phyloP scores from a whole-genome alignment of 2,113 vertebrate genomes.

The Ceyx cyanopectus region DNA sequence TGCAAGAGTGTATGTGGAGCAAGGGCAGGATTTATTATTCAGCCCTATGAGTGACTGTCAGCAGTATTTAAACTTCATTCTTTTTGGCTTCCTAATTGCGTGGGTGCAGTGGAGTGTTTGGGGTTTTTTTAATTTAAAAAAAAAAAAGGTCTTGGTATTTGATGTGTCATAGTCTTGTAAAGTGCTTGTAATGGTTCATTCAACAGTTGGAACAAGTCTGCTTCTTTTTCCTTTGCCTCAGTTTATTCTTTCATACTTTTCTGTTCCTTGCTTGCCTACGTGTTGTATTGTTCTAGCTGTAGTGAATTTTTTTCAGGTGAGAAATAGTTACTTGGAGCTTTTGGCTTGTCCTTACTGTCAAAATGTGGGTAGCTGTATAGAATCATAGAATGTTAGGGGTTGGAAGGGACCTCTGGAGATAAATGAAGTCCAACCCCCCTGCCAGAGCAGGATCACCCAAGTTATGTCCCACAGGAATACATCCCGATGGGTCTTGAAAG shows the following conservation, averaged over 20 bases:
- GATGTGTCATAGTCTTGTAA: neutral
- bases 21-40: neutral
- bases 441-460: too few relatives aligned
- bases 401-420: too few relatives aligned
- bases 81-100: neutral
- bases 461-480: too few relatives aligned
- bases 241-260: slow-evolving; percentile 77
- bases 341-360: neutral
- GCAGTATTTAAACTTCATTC: neutral
- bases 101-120: neutral
- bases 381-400: too few relatives aligned
- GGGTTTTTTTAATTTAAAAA: neutral
- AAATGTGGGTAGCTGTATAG: neutral
- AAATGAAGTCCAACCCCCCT: too few relatives aligned
- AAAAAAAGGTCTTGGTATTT: neutral
- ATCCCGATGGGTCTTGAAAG: too few relatives aligned
- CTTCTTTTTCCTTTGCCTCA: slow-evolving; percentile 60
- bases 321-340: slow-evolving; percentile 64
- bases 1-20: accelerated
- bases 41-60: neutral
- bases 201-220: neutral
- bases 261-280: slow-evolving; percentile 83
- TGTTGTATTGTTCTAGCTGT: slow-evolving; percentile 79
- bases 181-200: neutral
- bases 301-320: slow-evolving; percentile 80